A percentile compares a stretch with the other conserved stretches of the same genome.
These are phyloP conservation scores for Melanostoma scalare DNA, from an alignment of 2,888 invertebrate genomes.

Conservation along the genomic window DNA sequence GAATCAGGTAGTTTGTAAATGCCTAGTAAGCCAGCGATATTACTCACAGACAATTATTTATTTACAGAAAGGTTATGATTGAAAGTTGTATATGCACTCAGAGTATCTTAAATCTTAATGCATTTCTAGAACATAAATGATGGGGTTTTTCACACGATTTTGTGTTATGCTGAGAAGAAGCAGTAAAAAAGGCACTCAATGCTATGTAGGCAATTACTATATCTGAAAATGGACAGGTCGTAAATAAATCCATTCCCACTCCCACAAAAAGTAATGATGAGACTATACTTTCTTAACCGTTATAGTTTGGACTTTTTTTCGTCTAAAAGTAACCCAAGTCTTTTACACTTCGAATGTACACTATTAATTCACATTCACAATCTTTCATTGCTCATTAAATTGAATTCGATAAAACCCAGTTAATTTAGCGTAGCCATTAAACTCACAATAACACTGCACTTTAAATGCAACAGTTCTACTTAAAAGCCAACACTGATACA, in stretches of 20 bases:
- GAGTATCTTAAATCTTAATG: too few species aligned
- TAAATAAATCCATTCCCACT: constrained; percentile 10
- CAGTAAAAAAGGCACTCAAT: too few species aligned
- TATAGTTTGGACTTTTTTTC: constrained; percentile 8
- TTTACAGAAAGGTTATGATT: too few species aligned
- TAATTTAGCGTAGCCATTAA: constrained; percentile 29
- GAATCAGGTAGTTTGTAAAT: too few species aligned
- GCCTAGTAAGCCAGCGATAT: too few species aligned
- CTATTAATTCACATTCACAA: constrained; percentile 4
- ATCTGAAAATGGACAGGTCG: background rate
- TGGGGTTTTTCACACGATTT: too few species aligned
- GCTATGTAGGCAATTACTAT: background rate
- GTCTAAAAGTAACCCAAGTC: constrained; percentile 15
- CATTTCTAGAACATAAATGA: too few species aligned
- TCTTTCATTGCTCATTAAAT: constrained; percentile 38
- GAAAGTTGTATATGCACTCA: too few species aligned
- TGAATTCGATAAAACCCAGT: constrained; percentile 18
- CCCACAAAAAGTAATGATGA: constrained; percentile 9
- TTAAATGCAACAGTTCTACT: constrained; percentile 54
- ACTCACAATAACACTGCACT: constrained; percentile 37
- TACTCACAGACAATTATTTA: too few species aligned
- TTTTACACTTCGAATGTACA: background rate
- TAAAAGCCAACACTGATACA: constrained; percentile 48
- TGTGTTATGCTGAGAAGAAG: too few species aligned
- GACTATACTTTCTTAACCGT: constrained; percentile 14